Conservation (phyloP, 35 echinoderm and acorn worm genomes). For the Eucidaris tribuloides region DNA sequence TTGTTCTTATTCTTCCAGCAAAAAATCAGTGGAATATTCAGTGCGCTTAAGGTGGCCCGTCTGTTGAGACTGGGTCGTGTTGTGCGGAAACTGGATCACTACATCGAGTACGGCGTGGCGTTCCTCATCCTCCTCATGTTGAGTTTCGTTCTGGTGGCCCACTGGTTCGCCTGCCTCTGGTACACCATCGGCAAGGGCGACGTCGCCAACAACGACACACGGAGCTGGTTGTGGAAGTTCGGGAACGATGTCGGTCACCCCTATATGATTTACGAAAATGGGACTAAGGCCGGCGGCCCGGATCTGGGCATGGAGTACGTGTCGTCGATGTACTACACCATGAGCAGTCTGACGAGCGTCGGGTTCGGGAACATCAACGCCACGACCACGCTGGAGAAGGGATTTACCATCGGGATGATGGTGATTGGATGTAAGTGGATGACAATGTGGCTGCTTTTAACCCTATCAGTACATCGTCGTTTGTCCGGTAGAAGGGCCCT, state of each 20-base stretch:
- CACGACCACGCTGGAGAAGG: conserved; percentile 54
- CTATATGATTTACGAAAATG: conserved; percentile 6
- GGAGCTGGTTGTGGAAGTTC: conserved; percentile 74
- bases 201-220: not conserved
- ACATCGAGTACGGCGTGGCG: conserved; percentile 95
- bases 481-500: no score
- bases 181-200: conserved; percentile 63
- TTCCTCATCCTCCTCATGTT: conserved; percentile 95
- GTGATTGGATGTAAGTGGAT: conserved; percentile 99
- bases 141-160: conserved; percentile 74
- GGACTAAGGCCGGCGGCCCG: conserved; percentile 16
- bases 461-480: no score
- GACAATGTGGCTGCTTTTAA: no score
- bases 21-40: conserved; percentile 93
- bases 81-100: conserved; percentile 94
- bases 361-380: conserved; percentile 93
- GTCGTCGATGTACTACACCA: conserved; percentile 86
- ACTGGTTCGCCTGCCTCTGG: conserved; percentile 98
- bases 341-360: conserved; percentile 96
- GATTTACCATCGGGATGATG: conserved; percentile 98
- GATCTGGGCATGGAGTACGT: conserved; percentile 66
- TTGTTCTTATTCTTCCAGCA: conserved; percentile 52
- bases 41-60: conserved; percentile 91
- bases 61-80: conserved; percentile 87
- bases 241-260: conserved; percentile 50